These are phyloP conservation scores for Nudaria mundana DNA, from an alignment of 2,888 invertebrate genomes.

Conservation along the genomic window DNA sequence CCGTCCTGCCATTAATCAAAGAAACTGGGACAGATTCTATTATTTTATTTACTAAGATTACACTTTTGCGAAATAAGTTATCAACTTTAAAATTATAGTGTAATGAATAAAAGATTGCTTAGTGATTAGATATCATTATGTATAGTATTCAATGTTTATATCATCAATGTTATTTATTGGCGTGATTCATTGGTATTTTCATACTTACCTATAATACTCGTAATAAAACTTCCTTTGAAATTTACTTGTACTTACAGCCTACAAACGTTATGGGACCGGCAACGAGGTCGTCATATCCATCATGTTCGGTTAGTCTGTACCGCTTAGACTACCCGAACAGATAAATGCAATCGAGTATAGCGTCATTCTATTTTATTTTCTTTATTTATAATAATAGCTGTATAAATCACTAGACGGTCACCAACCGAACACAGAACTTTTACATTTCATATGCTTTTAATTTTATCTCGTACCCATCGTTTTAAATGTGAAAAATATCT, in stretches of 20 bases:
- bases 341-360: too few relatives aligned
- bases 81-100: slow-evolving; percentile 24
- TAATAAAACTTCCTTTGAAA: too few relatives aligned
- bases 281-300: too few relatives aligned
- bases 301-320: too few relatives aligned
- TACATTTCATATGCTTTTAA: neutral
- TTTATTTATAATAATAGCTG: too few relatives aligned
- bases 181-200: neutral
- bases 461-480: slow-evolving; percentile 10
- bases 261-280: too few relatives aligned
- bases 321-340: too few relatives aligned
- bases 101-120: slow-evolving; percentile 20
- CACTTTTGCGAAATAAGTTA: slow-evolving; percentile 25
- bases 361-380: too few relatives aligned
- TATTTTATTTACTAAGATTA: slow-evolving; percentile 29
- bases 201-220: too few relatives aligned
- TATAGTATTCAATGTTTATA: neutral
- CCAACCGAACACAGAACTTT: neutral
- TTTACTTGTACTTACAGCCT: too few relatives aligned
- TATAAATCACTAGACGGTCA: too few relatives aligned
- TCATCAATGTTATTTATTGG: neutral
- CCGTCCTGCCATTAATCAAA: slow-evolving; percentile 60
- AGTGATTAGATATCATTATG: slow-evolving; percentile 5
- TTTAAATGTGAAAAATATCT: slow-evolving; percentile 30
- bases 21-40: slow-evolving; percentile 45